Evolutionary conservation across 1,140 invertebrate genomes (phyloP).

Genomic region (Scaptomyza pallida): DNA sequence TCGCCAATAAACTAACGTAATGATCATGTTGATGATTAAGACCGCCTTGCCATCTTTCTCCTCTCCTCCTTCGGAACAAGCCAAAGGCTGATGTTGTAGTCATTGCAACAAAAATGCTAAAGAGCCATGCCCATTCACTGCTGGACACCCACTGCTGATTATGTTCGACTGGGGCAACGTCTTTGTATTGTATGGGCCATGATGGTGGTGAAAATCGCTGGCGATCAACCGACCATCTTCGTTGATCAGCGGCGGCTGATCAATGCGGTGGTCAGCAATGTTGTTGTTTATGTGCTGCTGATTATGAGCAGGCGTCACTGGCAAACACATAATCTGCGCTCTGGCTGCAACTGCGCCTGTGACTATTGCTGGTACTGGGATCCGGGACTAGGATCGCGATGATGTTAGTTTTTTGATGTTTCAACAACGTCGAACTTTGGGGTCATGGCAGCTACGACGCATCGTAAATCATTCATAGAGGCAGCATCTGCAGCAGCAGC

Average conservation of each 20-base stretch:
- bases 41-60: conserved; percentile 1
- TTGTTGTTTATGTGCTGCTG: conserved; percentile 79
- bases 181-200: conserved; percentile 54
- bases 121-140: conserved; percentile 34
- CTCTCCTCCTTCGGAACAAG: not conserved
- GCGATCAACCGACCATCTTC: conserved; percentile 45
- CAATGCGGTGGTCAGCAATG: conserved; percentile 66
- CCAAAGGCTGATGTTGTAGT: not conserved
- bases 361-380: not conserved
- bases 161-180: conserved; percentile 66
- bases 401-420: conserved; percentile 78
- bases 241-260: conserved; percentile 53
- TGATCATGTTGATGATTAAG: conserved; percentile 73
- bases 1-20: conserved; percentile 78
- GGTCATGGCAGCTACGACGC: conserved; percentile 75
- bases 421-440: conserved; percentile 79
- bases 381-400: conserved; percentile 8
- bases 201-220: conserved; percentile 44
- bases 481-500: conserved; percentile 36
- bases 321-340: conserved; percentile 61
- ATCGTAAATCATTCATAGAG: conserved; percentile 82
- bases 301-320: conserved; percentile 77
- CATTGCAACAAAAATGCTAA: conserved; percentile 17
- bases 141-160: conserved; percentile 78
- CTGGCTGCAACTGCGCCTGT: conserved; percentile 9